Base-by-base conservation (phyloP, 2,797 vertebrate genomes). In the Liasis olivaceus region DNA sequence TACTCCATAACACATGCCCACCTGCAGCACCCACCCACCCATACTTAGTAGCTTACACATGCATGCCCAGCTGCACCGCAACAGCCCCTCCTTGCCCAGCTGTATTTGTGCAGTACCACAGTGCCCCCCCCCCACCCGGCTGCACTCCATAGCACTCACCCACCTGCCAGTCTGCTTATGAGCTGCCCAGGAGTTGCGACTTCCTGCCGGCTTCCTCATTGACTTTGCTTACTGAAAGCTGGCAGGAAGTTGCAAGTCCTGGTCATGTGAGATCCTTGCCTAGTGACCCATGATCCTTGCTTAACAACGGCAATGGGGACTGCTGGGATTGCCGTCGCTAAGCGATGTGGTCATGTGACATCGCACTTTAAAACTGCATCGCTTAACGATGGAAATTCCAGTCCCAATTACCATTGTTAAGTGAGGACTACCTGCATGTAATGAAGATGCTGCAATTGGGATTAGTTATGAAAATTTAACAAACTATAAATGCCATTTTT, bases 21-120 rank as follows among this genome's bases (percentile, higher is more conserved):
- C 64, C 64, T 14, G 64, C 13, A 2, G 28, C 14, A 66, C 28
- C 13, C 12, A n/a, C 28, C 28, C 28, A 66, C 28, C 28, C 28
- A 14, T n/a, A 14, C 12, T 66, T 1, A 0, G 1, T 66, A 66
- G n/a, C n/a, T 3, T 3, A 1, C 28, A n/a, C 28, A n/a, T 66
- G 4, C 28, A n/a, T 66, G 4, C n/a, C 60, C 64, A 66, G 26
- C 26, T 4, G n/a, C n/a, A 13, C 64, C 28, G 14, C 14, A n/a
- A 13, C 12, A 66, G n/a, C 28, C n/a, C 64, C 13, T 66, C 12
- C 64, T 28, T 14, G 13, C 28, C n/a, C 12, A n/a, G 28, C 64
- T n/a, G 14, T 1, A 51, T 7, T 51, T 51, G 36, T 7, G 6
- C 51, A 51, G 51, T 51, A 7, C 51, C 51, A 51, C 51, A 51